Base-by-base conservation (phyloP, 1,140 invertebrate species). In the Orius insidiosus region DNA sequence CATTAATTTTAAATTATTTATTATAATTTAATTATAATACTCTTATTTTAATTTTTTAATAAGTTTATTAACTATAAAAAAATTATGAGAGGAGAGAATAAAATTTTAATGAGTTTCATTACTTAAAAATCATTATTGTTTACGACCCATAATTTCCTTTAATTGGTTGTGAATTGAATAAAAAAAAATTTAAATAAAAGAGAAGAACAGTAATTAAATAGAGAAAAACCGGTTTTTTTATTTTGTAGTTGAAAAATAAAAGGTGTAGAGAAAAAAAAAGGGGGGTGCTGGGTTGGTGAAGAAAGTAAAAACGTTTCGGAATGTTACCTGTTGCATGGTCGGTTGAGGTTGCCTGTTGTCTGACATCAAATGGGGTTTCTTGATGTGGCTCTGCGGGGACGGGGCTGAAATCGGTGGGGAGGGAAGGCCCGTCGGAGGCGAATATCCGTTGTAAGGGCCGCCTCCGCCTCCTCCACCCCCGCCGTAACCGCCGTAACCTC, bases 401-500 rank as follows among this genome's bases (percentile, higher is more conserved):
- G 55, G 50, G 8, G 53, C 51, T 8, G 54, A 42, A 51, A 57
- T 54, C 7, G 66, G 66, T 1, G 67, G 67, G 31, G 65, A 67
- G 16, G 66, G 64, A 5, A 68, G 56, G 18, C 64, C 63, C 46
- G 69, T 67, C 34, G 71, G 71, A 43, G 72, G 71, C 47, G 72
- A 74, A 51, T 74, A 75, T 40, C 69, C 71, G 46, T 70, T 68
- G 61, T 74, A 75, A 9, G 45, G 63, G 58, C 16, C 59, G 53
- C 46, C 58, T 52, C 57, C 58, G 8, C 56, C 58, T 10, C 16
- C 59, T 54, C 46, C 58, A 52, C 57, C 58, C 8, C 56, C 58
- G 8, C 61, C 63, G 52, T 73, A 74, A 48, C 60, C 63, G 3
- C 62, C 65, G 47, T 71, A 73, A 34, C 59, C 63, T 13, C 67